Evolutionary conservation across 2,888 invertebrate species (phyloP).

Genomic region (Trichogramma evanescens): DNA sequence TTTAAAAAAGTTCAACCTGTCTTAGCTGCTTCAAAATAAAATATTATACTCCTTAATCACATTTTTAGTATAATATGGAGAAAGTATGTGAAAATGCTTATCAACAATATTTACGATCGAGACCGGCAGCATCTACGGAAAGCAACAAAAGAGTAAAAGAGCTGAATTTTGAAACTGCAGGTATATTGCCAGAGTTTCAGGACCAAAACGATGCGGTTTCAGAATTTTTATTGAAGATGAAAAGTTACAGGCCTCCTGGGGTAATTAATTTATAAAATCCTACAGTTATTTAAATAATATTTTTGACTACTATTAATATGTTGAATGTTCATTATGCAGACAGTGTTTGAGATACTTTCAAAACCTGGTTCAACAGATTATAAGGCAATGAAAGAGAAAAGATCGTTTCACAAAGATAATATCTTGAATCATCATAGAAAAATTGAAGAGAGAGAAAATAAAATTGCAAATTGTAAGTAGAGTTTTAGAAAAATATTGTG

Average conservation of each 20-base stretch:
- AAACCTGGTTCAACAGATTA: constrained; percentile 72
- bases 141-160: constrained; percentile 81
- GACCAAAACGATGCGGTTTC: constrained; percentile 27
- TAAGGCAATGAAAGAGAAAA: constrained; percentile 80
- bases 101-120: constrained; percentile 79
- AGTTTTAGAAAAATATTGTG: not conserved
- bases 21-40: not conserved
- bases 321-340: constrained; percentile 55
- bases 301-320: not conserved
- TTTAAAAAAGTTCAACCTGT: not conserved
- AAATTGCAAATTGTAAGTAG: constrained; percentile 23
- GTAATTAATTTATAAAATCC: constrained; percentile 47
- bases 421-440: constrained; percentile 49
- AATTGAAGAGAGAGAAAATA: constrained; percentile 40
- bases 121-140: constrained; percentile 83
- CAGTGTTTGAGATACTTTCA: constrained; percentile 86
- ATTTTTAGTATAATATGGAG: constrained; percentile 55
- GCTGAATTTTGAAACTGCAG: constrained; percentile 52
- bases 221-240: constrained; percentile 59
- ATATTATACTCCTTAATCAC: not conserved
- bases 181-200: constrained; percentile 56
- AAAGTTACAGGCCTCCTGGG: constrained; percentile 67
- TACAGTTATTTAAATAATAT: not conserved
- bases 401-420: constrained; percentile 63
- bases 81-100: constrained; percentile 83